phyloP scores from a whole-genome alignment of 2,797 vertebrate species.

The Diceros bicornis region DNA sequence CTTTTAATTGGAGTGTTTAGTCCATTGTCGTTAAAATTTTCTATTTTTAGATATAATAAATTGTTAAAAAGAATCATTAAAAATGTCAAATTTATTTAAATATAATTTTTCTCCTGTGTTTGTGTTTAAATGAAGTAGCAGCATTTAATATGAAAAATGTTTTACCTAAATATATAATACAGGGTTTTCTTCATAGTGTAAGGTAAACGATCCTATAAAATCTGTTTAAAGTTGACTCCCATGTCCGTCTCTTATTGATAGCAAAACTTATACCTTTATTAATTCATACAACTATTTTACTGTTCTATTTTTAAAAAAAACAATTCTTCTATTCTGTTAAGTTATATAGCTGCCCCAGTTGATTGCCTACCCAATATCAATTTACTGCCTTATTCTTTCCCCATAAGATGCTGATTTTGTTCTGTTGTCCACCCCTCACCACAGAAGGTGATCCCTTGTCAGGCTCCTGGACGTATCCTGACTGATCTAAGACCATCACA shows the following conservation, averaged over 20 bases:
- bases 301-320: neutral
- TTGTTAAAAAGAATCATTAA: neutral
- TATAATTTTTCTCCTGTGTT: neutral
- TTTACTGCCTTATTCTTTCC: neutral
- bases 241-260: neutral
- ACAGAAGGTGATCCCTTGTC: neutral
- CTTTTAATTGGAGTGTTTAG: no score
- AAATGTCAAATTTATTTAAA: neutral
- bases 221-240: neutral
- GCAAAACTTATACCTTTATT: neutral
- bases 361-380: neutral
- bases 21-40: neutral
- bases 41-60: neutral
- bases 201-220: neutral
- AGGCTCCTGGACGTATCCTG: neutral
- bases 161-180: neutral
- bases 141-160: neutral
- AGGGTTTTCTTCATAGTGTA: neutral
- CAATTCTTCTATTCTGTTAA: neutral
- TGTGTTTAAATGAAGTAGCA: neutral
- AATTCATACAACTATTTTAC: neutral
- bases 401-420: neutral
- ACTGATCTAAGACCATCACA: neutral
- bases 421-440: neutral
- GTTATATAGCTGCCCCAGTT: neutral